Percentiles rank a stretch among this genome's conserved stretches.
Evolutionary conservation across 1,140 invertebrate species (phyloP).

Genomic region (Drosophila tsacasi): DNA sequence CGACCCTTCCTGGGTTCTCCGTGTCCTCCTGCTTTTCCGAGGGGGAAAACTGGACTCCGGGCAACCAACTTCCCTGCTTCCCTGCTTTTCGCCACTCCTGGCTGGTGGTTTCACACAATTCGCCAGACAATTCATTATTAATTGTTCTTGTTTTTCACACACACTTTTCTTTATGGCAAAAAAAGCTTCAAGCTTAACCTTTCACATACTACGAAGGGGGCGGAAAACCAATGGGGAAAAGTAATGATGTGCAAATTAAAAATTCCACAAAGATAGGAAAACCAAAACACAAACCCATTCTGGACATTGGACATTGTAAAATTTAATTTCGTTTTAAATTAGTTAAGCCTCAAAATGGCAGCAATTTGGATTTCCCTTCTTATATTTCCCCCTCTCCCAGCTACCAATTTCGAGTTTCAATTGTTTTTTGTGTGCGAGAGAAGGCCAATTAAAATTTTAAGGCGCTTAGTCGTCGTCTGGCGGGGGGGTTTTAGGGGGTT

Average conservation of each 20-base stretch:
- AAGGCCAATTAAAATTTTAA: constrained; percentile 78
- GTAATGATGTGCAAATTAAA: constrained; percentile 79
- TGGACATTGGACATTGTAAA: constrained; percentile 2
- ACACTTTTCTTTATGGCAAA: constrained; percentile 9
- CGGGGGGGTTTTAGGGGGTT: not conserved
- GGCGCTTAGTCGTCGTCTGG: constrained; percentile 37
- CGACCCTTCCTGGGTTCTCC: constrained; percentile 3
- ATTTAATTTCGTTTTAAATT: constrained; percentile 17
- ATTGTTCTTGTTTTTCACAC: constrained; percentile 71
- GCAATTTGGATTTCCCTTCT: constrained; percentile 3
- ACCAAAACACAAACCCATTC: constrained; percentile 3
- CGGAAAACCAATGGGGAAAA: constrained; percentile 2
- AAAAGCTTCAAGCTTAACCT: constrained; percentile 50
- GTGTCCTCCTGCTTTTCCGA: not conserved
- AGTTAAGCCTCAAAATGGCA: constrained; percentile 34
- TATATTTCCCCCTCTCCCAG: not conserved
- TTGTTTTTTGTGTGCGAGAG: constrained; percentile 42
- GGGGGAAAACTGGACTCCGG: constrained; percentile 45
- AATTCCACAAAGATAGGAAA: constrained; percentile 44
- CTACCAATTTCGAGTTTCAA: constrained; percentile 65
- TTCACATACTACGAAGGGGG: constrained; percentile 49
- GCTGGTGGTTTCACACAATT: constrained; percentile 73
- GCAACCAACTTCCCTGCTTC: not conserved
- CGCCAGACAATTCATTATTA: constrained; percentile 83
- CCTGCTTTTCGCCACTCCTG: constrained; percentile 14